phyloP scores from a whole-genome alignment of 2,113 vertebrate species.

The Sturnus vulgaris region DNA sequence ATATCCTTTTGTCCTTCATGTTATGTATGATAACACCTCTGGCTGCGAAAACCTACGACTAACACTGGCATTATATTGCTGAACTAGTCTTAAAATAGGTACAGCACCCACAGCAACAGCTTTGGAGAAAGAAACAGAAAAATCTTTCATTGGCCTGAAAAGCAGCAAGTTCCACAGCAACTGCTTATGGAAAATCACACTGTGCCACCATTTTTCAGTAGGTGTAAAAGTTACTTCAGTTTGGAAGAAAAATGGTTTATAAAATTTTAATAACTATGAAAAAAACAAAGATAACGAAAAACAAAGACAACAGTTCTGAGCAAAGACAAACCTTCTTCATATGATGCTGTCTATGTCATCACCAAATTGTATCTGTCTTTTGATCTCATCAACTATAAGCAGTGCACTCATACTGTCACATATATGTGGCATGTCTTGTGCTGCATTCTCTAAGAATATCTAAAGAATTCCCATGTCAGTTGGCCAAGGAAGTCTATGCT shows the following conservation, averaged over 20 bases:
- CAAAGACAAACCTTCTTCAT: not conserved
- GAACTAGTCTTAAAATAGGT: slow-evolving; percentile 16
- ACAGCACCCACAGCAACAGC: not conserved
- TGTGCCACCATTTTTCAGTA: not conserved
- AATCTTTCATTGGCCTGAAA: not conserved
- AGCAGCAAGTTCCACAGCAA: not conserved
- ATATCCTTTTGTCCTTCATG: not conserved
- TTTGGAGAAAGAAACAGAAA: not conserved
- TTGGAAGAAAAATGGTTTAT: not conserved
- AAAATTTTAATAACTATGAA: not conserved
- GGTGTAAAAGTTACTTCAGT: not conserved
- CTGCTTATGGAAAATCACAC: not conserved
- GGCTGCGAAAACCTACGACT: not conserved
- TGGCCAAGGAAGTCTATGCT: not conserved
- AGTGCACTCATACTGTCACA: not conserved
- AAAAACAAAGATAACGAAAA: not conserved
- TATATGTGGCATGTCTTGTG: not conserved
- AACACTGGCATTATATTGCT: not conserved
- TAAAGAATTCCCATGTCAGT: not conserved
- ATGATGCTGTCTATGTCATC: fast-evolving
- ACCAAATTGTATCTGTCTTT: fast-evolving
- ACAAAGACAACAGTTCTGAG: not conserved
- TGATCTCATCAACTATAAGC: not conserved
- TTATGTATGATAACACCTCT: not conserved
- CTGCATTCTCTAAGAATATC: not conserved